phyloP scores from a whole-genome alignment of 2,797 vertebrate genomes.

The Lepus townsendii region DNA sequence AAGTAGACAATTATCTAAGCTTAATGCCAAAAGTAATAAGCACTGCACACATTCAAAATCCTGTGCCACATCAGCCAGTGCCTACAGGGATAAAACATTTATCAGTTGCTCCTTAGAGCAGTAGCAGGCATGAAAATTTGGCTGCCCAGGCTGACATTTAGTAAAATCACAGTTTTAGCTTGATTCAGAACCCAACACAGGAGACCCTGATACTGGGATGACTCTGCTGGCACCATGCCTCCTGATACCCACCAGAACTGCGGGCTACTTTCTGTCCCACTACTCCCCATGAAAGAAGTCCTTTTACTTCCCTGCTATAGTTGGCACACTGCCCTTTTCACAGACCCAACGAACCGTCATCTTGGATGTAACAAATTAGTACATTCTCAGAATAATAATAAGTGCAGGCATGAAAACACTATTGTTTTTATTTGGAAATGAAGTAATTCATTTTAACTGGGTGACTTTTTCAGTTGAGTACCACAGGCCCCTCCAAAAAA shows the following conservation, averaged over 20 bases:
- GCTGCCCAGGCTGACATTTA: conserved; percentile 88
- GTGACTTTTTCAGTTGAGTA: conserved; percentile 91
- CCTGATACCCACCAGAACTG: conserved; percentile 88
- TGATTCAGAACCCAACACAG: conserved; percentile 86
- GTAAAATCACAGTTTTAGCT: conserved; percentile 88
- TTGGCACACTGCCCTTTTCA: conserved; percentile 96
- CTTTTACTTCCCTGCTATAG: conserved; percentile 90
- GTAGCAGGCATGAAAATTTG: conserved; percentile 89
- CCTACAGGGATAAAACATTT: conserved; percentile 88
- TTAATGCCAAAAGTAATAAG: conserved; percentile 89
- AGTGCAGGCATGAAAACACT: conserved; percentile 96
- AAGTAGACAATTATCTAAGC: conserved; percentile 91
- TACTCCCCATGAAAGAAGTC: conserved; percentile 92
- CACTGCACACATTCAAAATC: conserved; percentile 87
- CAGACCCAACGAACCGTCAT: conserved; percentile 95
- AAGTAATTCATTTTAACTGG: conserved; percentile 93
- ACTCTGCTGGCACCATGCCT: conserved; percentile 89
- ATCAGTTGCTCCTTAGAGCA: conserved; percentile 89
- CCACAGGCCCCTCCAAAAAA: conserved; percentile 88
- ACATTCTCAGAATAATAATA: conserved; percentile 99
- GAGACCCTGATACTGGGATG: conserved; percentile 87
- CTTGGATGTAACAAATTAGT: conserved; percentile 99
- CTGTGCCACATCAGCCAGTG: conserved; percentile 85
- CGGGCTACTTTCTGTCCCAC: conserved; percentile 91
- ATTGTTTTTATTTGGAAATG: conserved; percentile 95